Conservation (phyloP, 2,888 invertebrate species). For the Drosophila cyrtoloma region DNA sequence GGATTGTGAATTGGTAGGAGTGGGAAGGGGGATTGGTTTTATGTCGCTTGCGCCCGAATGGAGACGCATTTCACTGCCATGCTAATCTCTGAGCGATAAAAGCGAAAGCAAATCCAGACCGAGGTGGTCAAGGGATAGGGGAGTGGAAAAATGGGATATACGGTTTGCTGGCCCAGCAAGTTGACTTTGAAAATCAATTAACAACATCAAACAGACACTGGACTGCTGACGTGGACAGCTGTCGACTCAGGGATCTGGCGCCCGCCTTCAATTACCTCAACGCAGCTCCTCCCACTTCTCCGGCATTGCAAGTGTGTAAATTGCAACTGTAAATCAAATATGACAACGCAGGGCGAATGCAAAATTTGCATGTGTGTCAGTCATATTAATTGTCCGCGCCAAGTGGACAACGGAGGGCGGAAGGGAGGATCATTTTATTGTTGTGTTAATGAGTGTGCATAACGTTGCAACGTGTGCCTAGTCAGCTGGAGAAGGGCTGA, state of each 20-base stretch:
- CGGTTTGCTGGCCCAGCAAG: conserved; percentile 55
- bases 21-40: conserved; percentile 67
- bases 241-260: conserved; percentile 40
- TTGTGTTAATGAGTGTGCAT: conserved; percentile 79
- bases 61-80: conserved; percentile 76
- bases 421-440: conserved; percentile 64
- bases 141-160: neutral
- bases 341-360: conserved; percentile 75
- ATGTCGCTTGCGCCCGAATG: conserved; percentile 79
- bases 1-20: conserved; percentile 45
- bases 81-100: conserved; percentile 75
- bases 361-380: conserved; percentile 80
- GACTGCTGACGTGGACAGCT: conserved; percentile 74
- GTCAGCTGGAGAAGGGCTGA: neutral
- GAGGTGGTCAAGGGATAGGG: neutral
- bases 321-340: conserved; percentile 82
- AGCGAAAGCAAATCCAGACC: conserved; percentile 62
- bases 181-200: conserved; percentile 85
- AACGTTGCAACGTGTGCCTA: conserved; percentile 36
- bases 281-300: neutral
- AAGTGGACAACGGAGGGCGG: conserved; percentile 29
- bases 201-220: conserved; percentile 85
- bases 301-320: conserved; percentile 69
- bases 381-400: conserved; percentile 77
- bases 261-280: conserved; percentile 17